Base-by-base conservation (phyloP, 2,888 invertebrate species). In the Carcina quercana region DNA sequence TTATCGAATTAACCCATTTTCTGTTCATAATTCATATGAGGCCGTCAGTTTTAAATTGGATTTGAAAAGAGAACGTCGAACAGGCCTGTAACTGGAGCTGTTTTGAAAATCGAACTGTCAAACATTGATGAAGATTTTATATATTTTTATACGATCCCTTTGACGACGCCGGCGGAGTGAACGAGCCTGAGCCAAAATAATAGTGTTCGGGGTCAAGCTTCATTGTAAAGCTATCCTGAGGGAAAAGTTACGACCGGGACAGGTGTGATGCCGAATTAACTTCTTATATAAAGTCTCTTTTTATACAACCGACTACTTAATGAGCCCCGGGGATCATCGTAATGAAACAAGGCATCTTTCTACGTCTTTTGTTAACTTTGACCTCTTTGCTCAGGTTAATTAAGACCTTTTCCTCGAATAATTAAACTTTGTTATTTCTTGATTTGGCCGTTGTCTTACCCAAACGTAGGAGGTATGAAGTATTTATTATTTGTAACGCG, bases 261-360 rank as follows among this genome's bases (percentile, higher is more conserved):
- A 82, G 82, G 82, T 83, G 82, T 72, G 78, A 78, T 73, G 70
- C 59, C 63, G 73, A 80, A 82, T 83, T 79, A 80, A 82, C 76
- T 73, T 76, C 70, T 76, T 75, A 72, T 76, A 78, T 74, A 79
- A 74, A 72, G 65, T 65, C 65, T 51, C 69, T 73, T 80, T 79
- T 80, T 79, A 72, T 73, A 69, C 72, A 75, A 61, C 66, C 64
- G 69, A 65, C 73, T 59, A 53, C 64, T 75, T 76, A 78, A 76
- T 76, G 73, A 79, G 65, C 57, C 59, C 55, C 43, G 50, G 69
- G 73, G 73, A 70, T 72, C 68, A 67, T 59, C 45, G 65, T 75
- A 75, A 78, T 71, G 69, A 70, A 71, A 65, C 62, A 61, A 67
- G 65, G 61, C 60, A 57, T 61, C 59, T 61, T 30, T 28, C 22